Conservation (phyloP, 2,113 vertebrate species). For the Mesoclemmys tuberculata region DNA sequence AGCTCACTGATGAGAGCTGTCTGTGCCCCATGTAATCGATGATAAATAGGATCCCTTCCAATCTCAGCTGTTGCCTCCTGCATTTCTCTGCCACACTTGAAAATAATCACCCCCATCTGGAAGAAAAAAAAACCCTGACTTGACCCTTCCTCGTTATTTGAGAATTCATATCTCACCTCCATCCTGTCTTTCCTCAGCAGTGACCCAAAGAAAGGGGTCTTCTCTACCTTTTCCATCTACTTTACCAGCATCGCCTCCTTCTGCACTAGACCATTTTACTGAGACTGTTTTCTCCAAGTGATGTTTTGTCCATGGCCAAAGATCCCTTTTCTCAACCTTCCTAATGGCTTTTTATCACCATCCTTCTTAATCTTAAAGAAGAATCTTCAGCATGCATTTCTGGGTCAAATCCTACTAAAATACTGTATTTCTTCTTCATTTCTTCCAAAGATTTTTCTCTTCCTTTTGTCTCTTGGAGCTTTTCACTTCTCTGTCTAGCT, state of each 20-base stretch:
- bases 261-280: background rate
- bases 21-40: slow-evolving; percentile 51
- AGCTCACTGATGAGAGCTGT: slow-evolving; percentile 26
- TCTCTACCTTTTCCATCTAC: slow-evolving; percentile 1
- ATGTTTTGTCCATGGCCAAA: background rate
- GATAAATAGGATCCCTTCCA: slow-evolving; percentile 53
- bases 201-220: slow-evolving; percentile 14
- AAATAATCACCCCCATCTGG: slow-evolving; percentile 57
- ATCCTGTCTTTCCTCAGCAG: slow-evolving; percentile 50
- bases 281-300: background rate
- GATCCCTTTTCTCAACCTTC: background rate
- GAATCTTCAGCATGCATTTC: background rate
- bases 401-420: background rate
- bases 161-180: background rate
- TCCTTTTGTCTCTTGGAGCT: background rate
- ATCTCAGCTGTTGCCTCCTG: slow-evolving; percentile 44
- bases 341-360: background rate
- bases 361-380: background rate
- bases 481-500: background rate
- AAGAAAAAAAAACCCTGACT: slow-evolving; percentile 48
- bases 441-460: slow-evolving; percentile 1
- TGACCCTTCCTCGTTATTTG: slow-evolving; percentile 59
- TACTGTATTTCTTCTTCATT: background rate
- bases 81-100: slow-evolving; percentile 55
- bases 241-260: background rate